A percentile compares a stretch with the other conserved stretches of the same genome.
Evolutionary conservation across 1,140 invertebrate genomes (phyloP).

Genomic region (Epicauta chinensis): DNA sequence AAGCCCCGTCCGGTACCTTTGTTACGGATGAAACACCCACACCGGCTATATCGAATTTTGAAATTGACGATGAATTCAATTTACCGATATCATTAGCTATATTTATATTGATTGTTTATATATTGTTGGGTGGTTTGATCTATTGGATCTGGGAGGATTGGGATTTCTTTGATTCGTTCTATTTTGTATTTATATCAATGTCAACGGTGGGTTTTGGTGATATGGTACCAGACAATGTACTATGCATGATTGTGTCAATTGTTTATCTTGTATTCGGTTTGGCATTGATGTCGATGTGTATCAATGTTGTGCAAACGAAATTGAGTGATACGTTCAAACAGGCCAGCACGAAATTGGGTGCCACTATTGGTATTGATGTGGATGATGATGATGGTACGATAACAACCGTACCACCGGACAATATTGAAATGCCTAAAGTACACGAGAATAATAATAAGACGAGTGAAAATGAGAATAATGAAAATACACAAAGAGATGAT

Average conservation of each 20-base stretch:
- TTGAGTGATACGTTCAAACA: conserved; percentile 76
- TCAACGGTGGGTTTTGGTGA: conserved; percentile 92
- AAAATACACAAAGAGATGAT: no score
- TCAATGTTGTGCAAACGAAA: conserved; percentile 89
- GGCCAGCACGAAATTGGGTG: conserved; percentile 77
- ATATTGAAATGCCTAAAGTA: conserved; percentile 36
- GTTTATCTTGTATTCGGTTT: conserved; percentile 91
- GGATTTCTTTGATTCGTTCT: conserved; percentile 83
- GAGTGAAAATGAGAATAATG: not conserved
- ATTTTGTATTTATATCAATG: conserved; percentile 93
- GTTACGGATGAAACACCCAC: conserved; percentile 48
- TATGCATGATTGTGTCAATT: conserved; percentile 89
- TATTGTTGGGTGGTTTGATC: conserved; percentile 72
- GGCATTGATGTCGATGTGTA: conserved; percentile 93
- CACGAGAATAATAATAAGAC: conserved; percentile 23
- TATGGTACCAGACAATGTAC: conserved; percentile 78
- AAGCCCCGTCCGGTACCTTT: not conserved
- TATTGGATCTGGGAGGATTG: conserved; percentile 76
- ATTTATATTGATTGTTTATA: conserved; percentile 73
- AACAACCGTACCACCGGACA: conserved; percentile 29
- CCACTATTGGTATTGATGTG: conserved; percentile 74
- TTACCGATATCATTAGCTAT: conserved; percentile 82
- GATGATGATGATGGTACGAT: conserved; percentile 56
- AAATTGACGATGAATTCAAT: conserved; percentile 90
- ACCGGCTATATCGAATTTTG: conserved; percentile 59